Conservation (phyloP, 1,140 invertebrate species). For the Philaenus spumarius region DNA sequence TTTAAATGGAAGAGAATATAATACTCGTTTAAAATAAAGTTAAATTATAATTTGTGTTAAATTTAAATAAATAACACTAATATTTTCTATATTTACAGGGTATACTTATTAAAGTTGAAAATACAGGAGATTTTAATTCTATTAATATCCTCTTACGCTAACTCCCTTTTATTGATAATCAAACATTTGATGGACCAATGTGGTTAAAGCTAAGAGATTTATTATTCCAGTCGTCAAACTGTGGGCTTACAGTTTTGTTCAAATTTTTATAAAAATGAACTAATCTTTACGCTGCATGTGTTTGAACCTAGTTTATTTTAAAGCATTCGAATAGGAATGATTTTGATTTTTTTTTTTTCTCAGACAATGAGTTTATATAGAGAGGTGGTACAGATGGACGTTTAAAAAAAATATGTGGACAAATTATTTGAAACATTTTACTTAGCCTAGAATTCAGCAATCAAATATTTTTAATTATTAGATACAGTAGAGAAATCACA, state of each 20-base stretch:
- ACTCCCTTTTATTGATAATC: conserved; percentile 20
- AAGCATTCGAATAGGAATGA: not conserved
- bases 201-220: conserved; percentile 12
- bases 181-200: conserved; percentile 25
- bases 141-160: conserved; percentile 14
- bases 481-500: no score
- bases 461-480: no score
- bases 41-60: conserved; percentile 20
- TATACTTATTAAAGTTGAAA: conserved; percentile 24
- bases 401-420: no score
- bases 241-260: not conserved
- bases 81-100: conserved; percentile 28
- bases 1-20: no score
- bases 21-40: conserved; percentile 6
- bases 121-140: conserved; percentile 26
- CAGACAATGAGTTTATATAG: not conserved
- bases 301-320: not conserved
- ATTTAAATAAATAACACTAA: conserved; percentile 14
- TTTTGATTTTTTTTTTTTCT: not conserved
- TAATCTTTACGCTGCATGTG: not conserved
- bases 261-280: conserved; percentile 5
- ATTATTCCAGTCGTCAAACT: conserved; percentile 12
- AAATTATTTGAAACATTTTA: no score
- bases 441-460: no score
- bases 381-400: no score